Conservation (phyloP, 1,140 invertebrate species). For the Apis mellifera region DNA sequence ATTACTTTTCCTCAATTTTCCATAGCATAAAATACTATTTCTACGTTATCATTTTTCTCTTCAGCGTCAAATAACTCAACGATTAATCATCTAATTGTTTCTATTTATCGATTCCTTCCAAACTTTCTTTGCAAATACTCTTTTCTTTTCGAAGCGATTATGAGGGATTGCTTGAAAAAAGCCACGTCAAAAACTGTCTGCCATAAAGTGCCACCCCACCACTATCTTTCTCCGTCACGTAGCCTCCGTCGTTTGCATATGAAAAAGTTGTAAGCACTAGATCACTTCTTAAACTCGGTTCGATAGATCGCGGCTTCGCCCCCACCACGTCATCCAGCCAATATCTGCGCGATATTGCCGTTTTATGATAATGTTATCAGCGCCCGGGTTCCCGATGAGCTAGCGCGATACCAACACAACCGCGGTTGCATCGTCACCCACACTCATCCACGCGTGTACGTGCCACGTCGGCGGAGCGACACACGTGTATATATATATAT, state of each 20-base stretch:
- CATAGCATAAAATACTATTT: too few species aligned
- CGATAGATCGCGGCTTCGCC: conserved; percentile 37
- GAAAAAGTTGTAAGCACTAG: conserved; percentile 68
- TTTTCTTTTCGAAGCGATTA: background rate
- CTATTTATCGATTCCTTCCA: too few species aligned
- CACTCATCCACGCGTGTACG: conserved; percentile 39
- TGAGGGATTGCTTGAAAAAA: background rate
- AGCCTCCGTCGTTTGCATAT: conserved; percentile 74
- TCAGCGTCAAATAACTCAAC: too few species aligned
- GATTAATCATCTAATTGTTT: too few species aligned
- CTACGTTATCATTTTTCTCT: too few species aligned
- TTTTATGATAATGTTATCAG: conserved; percentile 83
- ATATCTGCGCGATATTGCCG: conserved; percentile 78
- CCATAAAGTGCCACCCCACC: background rate
- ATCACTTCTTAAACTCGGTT: conserved; percentile 59
- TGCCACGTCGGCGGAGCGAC: conserved; percentile 43
- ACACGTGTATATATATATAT: conserved; percentile 59
- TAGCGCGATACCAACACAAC: conserved; percentile 73
- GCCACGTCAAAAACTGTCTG: conserved; percentile 3
- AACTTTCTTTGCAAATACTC: too few species aligned
- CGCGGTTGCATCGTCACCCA: conserved; percentile 43
- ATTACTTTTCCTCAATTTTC: too few species aligned
- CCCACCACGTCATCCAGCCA: conserved; percentile 54
- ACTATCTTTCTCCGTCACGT: background rate
- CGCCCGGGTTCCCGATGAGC: conserved; percentile 76